Evolutionary conservation across 2,113 vertebrate genomes (phyloP), one percentile per base, ranked within the genome.

Genomic region (Hylia prasina): DNA sequence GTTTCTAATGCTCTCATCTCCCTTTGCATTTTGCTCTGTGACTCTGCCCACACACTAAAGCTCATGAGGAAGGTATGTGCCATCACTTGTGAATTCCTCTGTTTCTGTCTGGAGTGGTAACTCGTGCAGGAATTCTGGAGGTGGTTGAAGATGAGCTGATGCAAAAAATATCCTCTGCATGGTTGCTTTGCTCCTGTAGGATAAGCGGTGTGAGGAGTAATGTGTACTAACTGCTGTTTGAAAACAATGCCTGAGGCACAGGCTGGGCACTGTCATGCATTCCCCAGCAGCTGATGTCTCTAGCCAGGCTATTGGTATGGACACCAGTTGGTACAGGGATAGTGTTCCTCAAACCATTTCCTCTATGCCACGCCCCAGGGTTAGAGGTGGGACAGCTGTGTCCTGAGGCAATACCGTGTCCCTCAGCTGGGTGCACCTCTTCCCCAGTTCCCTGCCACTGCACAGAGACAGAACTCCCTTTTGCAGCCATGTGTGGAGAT

Each of bases 51-150:
- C 98, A 97, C 7, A 23, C 95, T 75, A 97, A 98, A 85, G 94
- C 79, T 96, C 94, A 95, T 71, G 94, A 97, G 95, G 98, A 98
- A 98, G 98, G 98, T 98, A 98, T 97, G 98, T 99, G 98, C 94
- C 93, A 90, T 94, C 93, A 87, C 93, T 77, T 86, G 70, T 5
- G 27, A 92, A 95, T 89, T 92, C 70, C 93, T 81, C 91, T 93
- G 33, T 65, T 90, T 95, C 60, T 89, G 71, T 69, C 87, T 31
- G 15, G 60, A 73, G 77, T 0, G 0, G 61, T 40, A 90, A 75
- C 4, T 22, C 1, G 5, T 54, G 75, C 64, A 88, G 81, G 90
- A 93, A 93, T 94, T 82, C 89, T 70, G 87, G 84, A 83, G 80
- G 91, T 94, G 93, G 96, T 33, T 68, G 90, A 97, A 95, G 94